These are phyloP conservation scores for Hartigia nigra DNA, from an alignment of 2,888 invertebrate genomes.

Conservation along the genomic window DNA sequence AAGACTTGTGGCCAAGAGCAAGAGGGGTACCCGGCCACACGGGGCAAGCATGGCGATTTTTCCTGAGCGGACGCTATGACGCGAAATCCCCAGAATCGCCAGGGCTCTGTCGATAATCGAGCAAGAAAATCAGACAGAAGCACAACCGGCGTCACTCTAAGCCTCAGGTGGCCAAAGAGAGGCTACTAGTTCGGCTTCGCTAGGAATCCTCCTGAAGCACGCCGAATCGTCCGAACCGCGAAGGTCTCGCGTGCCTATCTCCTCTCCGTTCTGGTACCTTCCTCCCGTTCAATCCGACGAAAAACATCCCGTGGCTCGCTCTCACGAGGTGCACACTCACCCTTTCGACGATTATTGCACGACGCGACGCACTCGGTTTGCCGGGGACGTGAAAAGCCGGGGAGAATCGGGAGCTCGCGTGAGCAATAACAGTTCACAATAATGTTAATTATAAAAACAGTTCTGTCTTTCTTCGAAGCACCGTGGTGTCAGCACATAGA, in stretches of 20 bases:
- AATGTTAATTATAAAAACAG: slow-evolving; percentile 57
- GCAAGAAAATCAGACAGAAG: not conserved
- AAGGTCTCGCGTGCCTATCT: slow-evolving; percentile 21
- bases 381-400: slow-evolving; percentile 30
- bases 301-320: slow-evolving; percentile 29
- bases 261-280: slow-evolving; percentile 24
- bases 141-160: not conserved
- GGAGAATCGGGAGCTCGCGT: slow-evolving; percentile 33
- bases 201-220: not conserved
- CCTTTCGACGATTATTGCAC: slow-evolving; percentile 29
- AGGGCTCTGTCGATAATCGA: not conserved
- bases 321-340: slow-evolving; percentile 30
- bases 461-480: slow-evolving; percentile 50
- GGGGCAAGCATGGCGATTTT: slow-evolving; percentile 52
- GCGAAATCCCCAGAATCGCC: slow-evolving; percentile 14
- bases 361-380: slow-evolving; percentile 29
- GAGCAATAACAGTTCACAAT: slow-evolving; percentile 45
- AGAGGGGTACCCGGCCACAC: slow-evolving; percentile 40
- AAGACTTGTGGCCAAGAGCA: slow-evolving; percentile 31
- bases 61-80: slow-evolving; percentile 29
- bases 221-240: not conserved
- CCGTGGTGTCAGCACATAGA: slow-evolving; percentile 48
- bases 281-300: slow-evolving; percentile 33
- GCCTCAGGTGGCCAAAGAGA: not conserved
- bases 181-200: not conserved